These are phyloP conservation scores for Pyrgilauda ruficollis DNA, from an alignment of 2,113 vertebrate species.

Conservation along the genomic window DNA sequence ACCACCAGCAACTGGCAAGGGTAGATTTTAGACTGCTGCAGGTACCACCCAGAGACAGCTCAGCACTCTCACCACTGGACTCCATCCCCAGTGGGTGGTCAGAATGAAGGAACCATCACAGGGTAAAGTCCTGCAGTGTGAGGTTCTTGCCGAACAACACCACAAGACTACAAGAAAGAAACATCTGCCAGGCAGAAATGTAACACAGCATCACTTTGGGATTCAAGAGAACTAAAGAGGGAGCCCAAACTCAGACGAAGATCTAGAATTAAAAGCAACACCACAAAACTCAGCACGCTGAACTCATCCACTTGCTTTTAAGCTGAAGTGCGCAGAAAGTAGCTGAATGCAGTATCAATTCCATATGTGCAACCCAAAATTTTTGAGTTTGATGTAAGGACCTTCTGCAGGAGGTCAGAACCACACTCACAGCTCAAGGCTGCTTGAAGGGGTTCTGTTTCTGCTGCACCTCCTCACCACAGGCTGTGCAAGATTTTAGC, in stretches of 20 bases:
- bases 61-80: background rate
- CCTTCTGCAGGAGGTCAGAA: background rate
- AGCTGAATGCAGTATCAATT: background rate
- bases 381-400: background rate
- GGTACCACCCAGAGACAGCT: background rate
- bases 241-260: background rate
- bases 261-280: background rate
- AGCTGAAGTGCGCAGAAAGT: background rate
- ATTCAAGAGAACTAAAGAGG: background rate
- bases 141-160: background rate
- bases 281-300: background rate
- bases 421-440: background rate
- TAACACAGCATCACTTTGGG: background rate
- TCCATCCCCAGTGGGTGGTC: rapidly evolving
- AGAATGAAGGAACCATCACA: background rate
- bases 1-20: background rate
- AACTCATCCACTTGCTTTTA: background rate
- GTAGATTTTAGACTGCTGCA: background rate
- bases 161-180: background rate
- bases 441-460: background rate
- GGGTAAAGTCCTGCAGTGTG: rapidly evolving
- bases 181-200: background rate
- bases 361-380: rapidly evolving
- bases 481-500: background rate
- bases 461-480: rapidly evolving